phyloP scores from a whole-genome alignment of 1,140 invertebrate genomes.

The Listronotus bonariensis region DNA sequence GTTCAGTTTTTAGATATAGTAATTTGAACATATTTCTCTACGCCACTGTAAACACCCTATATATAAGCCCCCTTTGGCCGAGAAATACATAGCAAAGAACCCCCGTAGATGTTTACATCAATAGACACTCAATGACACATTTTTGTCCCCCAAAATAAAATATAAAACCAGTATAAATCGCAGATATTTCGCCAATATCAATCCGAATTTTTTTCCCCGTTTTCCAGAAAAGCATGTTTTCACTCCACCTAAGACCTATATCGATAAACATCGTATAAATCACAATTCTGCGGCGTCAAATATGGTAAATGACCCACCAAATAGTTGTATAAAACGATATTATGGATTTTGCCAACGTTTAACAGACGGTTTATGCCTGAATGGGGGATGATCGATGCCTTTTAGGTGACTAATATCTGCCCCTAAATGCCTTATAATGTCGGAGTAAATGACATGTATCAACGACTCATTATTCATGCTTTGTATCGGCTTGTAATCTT shows the following conservation, averaged over 20 bases:
- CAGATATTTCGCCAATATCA: too few species aligned
- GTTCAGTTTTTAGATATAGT: too few species aligned
- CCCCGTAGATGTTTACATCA: too few species aligned
- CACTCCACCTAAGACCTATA: background rate
- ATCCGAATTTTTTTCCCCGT: background rate
- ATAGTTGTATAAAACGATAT: slow-evolving; percentile 16
- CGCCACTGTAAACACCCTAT: too few species aligned
- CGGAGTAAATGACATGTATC: slow-evolving; percentile 24
- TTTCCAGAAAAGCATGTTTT: background rate
- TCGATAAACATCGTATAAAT: slow-evolving; percentile 16
- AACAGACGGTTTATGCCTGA: background rate
- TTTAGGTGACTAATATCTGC: slow-evolving; percentile 22
- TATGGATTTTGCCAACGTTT: slow-evolving; percentile 8
- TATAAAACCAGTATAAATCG: too few species aligned
- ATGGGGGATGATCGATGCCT: slow-evolving; percentile 24
- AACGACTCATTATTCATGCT: slow-evolving; percentile 26
- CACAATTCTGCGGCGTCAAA: slow-evolving; percentile 13
- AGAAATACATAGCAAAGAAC: too few species aligned
- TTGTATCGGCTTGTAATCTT: slow-evolving; percentile 9
- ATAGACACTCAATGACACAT: too few species aligned
- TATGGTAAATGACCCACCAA: slow-evolving; percentile 15
- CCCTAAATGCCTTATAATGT: slow-evolving; percentile 16
- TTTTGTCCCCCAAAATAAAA: too few species aligned
- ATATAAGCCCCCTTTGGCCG: too few species aligned
- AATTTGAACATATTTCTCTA: too few species aligned